Percentiles rank a stretch among this genome's conserved stretches.
Conservation (phyloP, 53 echinoderm and acorn worm species). For the Crossaster papposus region DNA sequence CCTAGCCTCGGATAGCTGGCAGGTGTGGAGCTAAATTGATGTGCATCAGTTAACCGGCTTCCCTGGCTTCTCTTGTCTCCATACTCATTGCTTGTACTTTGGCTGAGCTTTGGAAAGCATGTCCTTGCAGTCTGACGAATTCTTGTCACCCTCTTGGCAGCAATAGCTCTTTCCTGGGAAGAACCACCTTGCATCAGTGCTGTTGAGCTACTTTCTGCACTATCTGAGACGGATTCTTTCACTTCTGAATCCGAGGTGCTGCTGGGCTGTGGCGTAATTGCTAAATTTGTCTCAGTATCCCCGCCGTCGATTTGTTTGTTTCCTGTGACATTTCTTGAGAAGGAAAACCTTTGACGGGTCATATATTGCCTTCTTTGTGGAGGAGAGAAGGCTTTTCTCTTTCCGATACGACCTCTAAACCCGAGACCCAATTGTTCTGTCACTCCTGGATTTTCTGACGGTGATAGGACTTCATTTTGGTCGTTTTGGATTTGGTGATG, state of each 20-base stretch:
- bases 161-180: not conserved
- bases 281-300: not conserved
- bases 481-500: not conserved
- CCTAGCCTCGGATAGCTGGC: no score
- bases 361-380: not conserved
- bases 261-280: not conserved
- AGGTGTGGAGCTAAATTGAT: not conserved
- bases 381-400: not conserved
- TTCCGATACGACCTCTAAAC: not conserved
- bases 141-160: constrained; percentile 1
- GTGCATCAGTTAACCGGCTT: not conserved
- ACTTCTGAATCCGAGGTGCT: not conserved
- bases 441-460: not conserved
- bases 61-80: not conserved
- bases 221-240: not conserved
- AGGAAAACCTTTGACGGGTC: not conserved
- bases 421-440: not conserved
- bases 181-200: not conserved
- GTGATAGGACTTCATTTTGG: not conserved
- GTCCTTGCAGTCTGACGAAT: constrained; percentile 39
- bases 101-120: not conserved
- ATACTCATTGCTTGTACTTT: not conserved
- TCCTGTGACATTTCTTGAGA: not conserved
- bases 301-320: not conserved
- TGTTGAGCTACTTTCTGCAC: not conserved